phyloP scores from a whole-genome alignment of 2,797 vertebrate species.

The Myotis myotis region DNA sequence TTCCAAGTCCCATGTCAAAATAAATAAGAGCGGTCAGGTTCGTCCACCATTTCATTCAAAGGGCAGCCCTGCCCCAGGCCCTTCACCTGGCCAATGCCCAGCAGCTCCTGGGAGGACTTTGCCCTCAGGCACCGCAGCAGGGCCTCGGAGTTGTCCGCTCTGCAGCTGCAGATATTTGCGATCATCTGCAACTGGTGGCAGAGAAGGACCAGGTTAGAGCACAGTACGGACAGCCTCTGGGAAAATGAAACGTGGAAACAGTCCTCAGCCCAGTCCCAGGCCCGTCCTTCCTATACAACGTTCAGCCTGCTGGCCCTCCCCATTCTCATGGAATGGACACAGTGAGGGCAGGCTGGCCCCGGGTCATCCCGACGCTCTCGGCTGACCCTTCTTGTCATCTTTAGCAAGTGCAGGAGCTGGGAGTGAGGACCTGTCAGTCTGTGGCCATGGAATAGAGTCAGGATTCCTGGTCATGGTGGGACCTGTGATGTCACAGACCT shows the following conservation, averaged over 20 bases:
- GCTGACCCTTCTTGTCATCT: not conserved
- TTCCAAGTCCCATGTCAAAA: not conserved
- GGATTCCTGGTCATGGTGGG: not conserved
- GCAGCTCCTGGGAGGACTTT: constrained; percentile 46
- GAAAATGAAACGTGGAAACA: not conserved
- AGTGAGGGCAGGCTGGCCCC: not conserved
- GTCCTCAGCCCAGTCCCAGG: not conserved
- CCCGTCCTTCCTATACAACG: not conserved
- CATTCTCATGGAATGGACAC: not conserved
- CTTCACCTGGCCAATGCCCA: constrained; percentile 50
- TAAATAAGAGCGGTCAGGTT: not conserved
- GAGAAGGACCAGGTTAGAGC: not conserved
- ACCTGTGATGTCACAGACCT: not conserved
- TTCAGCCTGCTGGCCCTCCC: not conserved
- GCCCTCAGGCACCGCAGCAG: constrained; percentile 62
- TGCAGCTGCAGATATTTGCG: not conserved
- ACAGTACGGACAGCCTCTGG: not conserved
- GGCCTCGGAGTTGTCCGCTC: not conserved
- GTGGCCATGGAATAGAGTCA: not conserved
- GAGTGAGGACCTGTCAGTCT: not conserved
- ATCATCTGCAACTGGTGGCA: constrained; percentile 55
- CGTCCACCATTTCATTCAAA: not conserved
- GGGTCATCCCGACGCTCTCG: not conserved
- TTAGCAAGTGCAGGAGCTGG: not conserved
- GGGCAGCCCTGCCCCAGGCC: not conserved